These are phyloP conservation scores for Spatula clypeata DNA, from an alignment of 2,797 vertebrate species.

Conservation along the genomic window DNA sequence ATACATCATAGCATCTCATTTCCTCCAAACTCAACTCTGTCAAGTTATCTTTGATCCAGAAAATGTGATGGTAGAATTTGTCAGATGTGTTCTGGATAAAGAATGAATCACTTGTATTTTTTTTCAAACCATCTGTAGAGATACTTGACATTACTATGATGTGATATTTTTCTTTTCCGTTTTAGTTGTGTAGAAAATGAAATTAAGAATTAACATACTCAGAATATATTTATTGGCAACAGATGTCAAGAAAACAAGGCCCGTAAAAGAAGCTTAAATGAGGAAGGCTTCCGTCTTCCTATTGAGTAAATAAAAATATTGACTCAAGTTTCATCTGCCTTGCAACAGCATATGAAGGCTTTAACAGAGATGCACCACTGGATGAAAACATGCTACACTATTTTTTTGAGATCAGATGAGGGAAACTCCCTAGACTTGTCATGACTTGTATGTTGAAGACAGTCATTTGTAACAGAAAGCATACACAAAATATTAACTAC, in stretches of 20 bases:
- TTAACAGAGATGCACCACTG: neutral
- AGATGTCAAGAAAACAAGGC: neutral
- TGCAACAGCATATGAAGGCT: neutral
- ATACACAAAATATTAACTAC: neutral
- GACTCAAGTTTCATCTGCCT: neutral
- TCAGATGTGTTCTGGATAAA: neutral
- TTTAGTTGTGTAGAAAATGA: neutral
- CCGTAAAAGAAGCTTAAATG: neutral
- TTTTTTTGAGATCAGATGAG: neutral
- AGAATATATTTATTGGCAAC: neutral
- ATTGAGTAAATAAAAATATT: neutral
- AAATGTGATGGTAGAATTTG: neutral
- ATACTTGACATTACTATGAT: no score
- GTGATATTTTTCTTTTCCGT: neutral
- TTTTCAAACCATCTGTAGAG: no score
- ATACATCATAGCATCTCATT: neutral
- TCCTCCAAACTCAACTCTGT: neutral
- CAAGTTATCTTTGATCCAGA: neutral
- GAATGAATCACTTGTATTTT: neutral
- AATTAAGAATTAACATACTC: neutral
- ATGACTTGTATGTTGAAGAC: neutral
- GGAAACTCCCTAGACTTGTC: neutral
- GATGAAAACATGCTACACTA: no score
- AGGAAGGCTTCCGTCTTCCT: neutral
- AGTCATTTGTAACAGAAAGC: neutral